Base-by-base conservation (phyloP, 2,888 invertebrate species). In the Mongoloraphidia duomilia region DNA sequence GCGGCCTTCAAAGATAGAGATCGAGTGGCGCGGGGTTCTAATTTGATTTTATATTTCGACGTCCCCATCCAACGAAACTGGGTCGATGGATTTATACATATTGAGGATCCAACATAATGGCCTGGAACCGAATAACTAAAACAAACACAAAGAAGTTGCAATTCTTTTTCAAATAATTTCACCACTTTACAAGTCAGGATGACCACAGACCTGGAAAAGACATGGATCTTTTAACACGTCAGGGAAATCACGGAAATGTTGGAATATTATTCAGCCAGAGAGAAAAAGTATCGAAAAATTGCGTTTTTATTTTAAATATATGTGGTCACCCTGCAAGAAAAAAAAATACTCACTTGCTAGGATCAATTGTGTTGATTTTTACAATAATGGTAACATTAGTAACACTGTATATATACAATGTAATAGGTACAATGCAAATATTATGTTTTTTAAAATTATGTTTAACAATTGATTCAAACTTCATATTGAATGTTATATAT, bases 371-470 rank as follows among this genome's bases (percentile, higher is more conserved):
- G 57, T 77, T 74, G 49, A 83, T 70, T 60, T 74, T 77, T 26
- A 82, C 76, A 52, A 73, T 68, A 13, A 82, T 69, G 10, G 70
- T 65, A 46, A 73, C 68, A 49, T 73, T 72, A 48, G 79, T 75
- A 63, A 81, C 77, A 63, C 82, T 84, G 51, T 82, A 81, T 54
- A 84, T 64, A 52, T 77, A 72, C 55, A 86, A 67, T 49, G 72
- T 74, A 3, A 86, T 77, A 17, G 83, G 82, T 53, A 85, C 73
- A 53, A 80, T 65, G 60, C 85, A 85, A 50, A 84, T 60, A 57
- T 73, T 74, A 50, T 65, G 72, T 50, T 64, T 64, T 37, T 67
- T 63, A 60, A 87, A 86, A 62, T 82, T 70, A 63, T 86, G 85
- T 44, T 64, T 62, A 14, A 81, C 69, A 49, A 72, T 63, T 49